A percentile compares a stretch with the other conserved stretches of the same genome.
Conservation (phyloP, 1,140 invertebrate genomes). For the Megathymus violae region DNA sequence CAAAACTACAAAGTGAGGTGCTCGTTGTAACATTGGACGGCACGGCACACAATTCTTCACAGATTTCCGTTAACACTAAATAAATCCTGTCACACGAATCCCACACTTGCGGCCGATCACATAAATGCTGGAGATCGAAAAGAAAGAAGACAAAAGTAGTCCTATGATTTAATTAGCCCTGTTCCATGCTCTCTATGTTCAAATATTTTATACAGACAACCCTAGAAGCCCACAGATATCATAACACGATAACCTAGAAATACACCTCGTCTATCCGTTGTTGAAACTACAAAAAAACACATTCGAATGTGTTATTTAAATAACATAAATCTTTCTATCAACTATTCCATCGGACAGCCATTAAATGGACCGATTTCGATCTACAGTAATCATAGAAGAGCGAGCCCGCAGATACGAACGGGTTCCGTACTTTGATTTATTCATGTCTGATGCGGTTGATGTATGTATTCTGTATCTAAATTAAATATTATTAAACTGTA, state of each 20-base stretch:
- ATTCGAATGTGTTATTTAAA: constrained; percentile 62
- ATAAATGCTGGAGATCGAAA: too few relatives aligned
- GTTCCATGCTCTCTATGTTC: too few relatives aligned
- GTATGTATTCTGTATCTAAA: neutral
- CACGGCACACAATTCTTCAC: too few relatives aligned
- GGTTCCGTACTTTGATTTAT: constrained; percentile 34
- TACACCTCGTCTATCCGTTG: constrained; percentile 40
- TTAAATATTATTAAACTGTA: neutral
- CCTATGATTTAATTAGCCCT: too few relatives aligned
- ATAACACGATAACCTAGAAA: constrained; percentile 48
- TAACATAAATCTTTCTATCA: constrained; percentile 73
- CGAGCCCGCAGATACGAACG: neutral
- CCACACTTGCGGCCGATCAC: too few relatives aligned
- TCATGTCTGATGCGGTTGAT: neutral
- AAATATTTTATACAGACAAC: constrained; percentile 20
- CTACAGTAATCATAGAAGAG: constrained; percentile 47
- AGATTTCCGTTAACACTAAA: too few relatives aligned
- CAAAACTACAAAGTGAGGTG: too few relatives aligned
- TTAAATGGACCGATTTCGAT: constrained; percentile 68
- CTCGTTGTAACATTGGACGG: too few relatives aligned
- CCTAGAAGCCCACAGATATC: constrained; percentile 43
- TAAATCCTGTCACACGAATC: too few relatives aligned
- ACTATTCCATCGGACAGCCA: constrained; percentile 60
- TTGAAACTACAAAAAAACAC: constrained; percentile 51
- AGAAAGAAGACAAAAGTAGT: too few relatives aligned